These are phyloP conservation scores for Microctenopoma stevenorrisi DNA, from an alignment of 2,797 vertebrate species.

Conservation along the genomic window DNA sequence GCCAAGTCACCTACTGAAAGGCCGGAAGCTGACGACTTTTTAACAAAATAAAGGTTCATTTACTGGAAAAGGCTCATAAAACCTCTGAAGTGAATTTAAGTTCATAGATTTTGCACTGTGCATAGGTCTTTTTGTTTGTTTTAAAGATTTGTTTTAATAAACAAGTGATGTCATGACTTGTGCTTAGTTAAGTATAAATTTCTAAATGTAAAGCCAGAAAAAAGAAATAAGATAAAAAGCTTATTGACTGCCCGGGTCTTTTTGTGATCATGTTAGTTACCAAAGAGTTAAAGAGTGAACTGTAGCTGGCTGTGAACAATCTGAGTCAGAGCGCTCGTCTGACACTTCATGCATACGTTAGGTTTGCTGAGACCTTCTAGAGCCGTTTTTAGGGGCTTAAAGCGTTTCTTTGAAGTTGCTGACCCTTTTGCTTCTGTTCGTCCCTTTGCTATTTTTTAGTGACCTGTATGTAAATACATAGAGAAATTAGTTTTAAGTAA, in stretches of 20 bases:
- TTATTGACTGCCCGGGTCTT: conserved; percentile 78
- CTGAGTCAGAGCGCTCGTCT: conserved; percentile 40
- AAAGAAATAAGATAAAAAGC: conserved; percentile 69
- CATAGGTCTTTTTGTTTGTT: conserved; percentile 72
- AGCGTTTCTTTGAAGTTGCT: conserved; percentile 58
- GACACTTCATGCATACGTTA: conserved; percentile 4
- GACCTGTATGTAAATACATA: conserved; percentile 88
- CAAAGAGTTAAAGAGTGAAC: conserved; percentile 89
- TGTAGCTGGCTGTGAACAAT: conserved; percentile 73
- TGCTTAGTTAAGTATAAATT: conserved; percentile 72
- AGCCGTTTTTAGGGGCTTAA: conserved; percentile 50
- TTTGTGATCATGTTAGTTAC: conserved; percentile 87
- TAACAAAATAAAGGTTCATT: conserved; percentile 49
- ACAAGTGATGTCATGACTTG: conserved; percentile 77
- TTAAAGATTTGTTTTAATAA: conserved; percentile 85
- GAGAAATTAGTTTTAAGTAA: conserved; percentile 85
- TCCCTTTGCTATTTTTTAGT: conserved; percentile 86
- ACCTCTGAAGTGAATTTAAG: conserved; percentile 60
- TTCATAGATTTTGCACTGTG: conserved; percentile 83
- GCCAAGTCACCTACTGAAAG: conserved; percentile 43
- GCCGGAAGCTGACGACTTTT: conserved; percentile 20
- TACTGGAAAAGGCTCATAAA: conserved; percentile 55
- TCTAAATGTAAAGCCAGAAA: conserved; percentile 71
- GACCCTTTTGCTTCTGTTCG: conserved; percentile 65
- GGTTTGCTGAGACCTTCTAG: conserved; percentile 49